phyloP scores from a whole-genome alignment of 2,113 vertebrate genomes.

The Xenotilapia leptura region DNA sequence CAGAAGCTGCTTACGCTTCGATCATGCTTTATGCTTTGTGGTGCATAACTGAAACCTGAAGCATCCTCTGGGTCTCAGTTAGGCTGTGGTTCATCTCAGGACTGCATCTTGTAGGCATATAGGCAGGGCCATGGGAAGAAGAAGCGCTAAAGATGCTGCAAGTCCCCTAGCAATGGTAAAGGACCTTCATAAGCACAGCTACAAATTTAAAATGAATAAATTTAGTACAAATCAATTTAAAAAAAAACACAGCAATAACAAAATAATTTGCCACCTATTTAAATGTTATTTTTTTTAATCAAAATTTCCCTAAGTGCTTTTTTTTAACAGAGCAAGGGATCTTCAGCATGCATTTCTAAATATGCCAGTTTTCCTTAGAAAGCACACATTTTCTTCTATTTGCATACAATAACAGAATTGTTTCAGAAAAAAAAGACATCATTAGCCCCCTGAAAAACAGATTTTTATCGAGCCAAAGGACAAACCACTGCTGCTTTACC shows the following conservation, averaged over 20 bases:
- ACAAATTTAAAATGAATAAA: not conserved
- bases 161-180: not conserved
- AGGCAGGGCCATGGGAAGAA: not conserved
- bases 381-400: not conserved
- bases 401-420: not conserved
- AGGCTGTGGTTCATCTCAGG: not conserved
- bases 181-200: not conserved
- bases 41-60: not conserved
- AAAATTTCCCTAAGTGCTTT: not conserved
- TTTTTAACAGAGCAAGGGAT: not conserved
- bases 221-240: rapidly evolving
- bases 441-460: not conserved
- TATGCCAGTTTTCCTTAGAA: not conserved
- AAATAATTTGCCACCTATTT: not conserved
- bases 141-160: not conserved
- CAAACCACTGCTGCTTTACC: not conserved
- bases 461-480: not conserved
- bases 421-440: not conserved
- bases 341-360: not conserved
- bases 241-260: not conserved
- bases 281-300: not conserved
- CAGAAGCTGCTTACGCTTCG: not conserved
- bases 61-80: not conserved
- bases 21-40: not conserved
- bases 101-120: not conserved